A percentile compares a stretch with the other conserved stretches of the same genome.
Conservation (phyloP, 2,113 vertebrate species). For the Hemibagrus wyckioides region DNA sequence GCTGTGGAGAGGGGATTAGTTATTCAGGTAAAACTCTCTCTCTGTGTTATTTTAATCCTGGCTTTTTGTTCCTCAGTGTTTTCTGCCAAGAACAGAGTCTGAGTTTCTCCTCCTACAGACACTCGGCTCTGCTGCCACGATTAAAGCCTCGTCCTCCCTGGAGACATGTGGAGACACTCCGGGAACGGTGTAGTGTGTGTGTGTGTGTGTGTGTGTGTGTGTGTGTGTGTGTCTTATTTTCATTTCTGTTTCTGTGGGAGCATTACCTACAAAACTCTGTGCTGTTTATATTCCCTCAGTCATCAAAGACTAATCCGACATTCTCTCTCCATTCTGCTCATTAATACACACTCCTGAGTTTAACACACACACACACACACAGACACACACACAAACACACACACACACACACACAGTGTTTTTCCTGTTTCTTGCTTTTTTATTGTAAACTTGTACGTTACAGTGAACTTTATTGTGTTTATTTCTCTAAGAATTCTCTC, state of each 20-base stretch:
- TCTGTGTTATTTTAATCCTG: constrained; percentile 1
- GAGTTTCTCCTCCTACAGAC: constrained; percentile 18
- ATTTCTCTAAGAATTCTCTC: background rate
- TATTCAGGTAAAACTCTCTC: background rate
- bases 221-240: background rate
- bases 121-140: background rate
- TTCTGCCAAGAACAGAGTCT: background rate
- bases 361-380: constrained; percentile 1
- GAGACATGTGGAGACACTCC: background rate
- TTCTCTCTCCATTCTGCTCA: background rate
- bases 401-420: background rate
- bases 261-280: background rate
- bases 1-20: background rate
- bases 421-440: background rate
- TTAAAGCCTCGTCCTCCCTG: constrained; percentile 9
- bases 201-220: constrained; percentile 22
- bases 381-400: background rate
- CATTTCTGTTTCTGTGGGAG: background rate
- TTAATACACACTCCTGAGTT: background rate
- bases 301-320: constrained; percentile 11
- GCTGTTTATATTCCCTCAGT: background rate
- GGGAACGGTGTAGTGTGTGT: background rate
- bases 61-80: background rate
- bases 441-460: background rate
- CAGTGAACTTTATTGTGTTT: background rate